Evolutionary conservation across 1,140 invertebrate genomes (phyloP), one percentile per base, ranked within the genome.

Genomic region (Physella acuta): DNA sequence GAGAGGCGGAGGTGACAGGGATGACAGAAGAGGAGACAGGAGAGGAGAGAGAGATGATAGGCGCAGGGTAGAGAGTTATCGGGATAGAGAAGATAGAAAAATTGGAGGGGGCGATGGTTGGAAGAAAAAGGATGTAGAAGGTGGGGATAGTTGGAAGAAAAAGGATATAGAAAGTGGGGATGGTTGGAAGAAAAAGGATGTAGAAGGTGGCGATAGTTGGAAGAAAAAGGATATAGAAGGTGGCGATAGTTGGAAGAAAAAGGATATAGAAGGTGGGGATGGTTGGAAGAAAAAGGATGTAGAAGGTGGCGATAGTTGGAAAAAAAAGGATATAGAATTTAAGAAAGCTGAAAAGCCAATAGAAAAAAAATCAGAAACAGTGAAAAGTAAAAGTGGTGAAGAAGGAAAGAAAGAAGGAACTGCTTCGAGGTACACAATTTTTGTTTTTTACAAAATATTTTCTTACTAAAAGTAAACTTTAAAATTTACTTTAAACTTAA

Each of bases 371-470:
- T 11, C n/a, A 16, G 49, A 51, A 39, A 31, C 33, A 30, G 62
- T 26, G 1, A 64, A 28, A 31, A 24, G 44, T 20, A 49, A 24
- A 63, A 33, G 34, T 33, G 28, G 16, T 30, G 62, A 52, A 20
- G 62, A 52, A 51, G 62, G 28, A 33, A 64, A 64, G 49, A 64
- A 52, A 44, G 59, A 61, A 24, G 2, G 59, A n/a, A 11, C 39
- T 11, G 20, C 8, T 44, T 44, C 39, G 20, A 44, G 39, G 39
- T 44, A 20, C 8, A 20, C 39, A n/a, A n/a, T n/a, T n/a, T n/a
- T n/a, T n/a, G n/a, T n/a, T n/a, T n/a, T n/a, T n/a, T n/a, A n/a
- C n/a, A n/a, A n/a, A n/a, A n/a, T n/a, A n/a, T n/a, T n/a, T n/a
- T n/a, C n/a, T n/a, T n/a, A n/a, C n/a, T n/a, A n/a, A n/a, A n/a